Evolutionary conservation across 2,888 invertebrate genomes (phyloP).

Genomic region (Eucriotettix oculatus): DNA sequence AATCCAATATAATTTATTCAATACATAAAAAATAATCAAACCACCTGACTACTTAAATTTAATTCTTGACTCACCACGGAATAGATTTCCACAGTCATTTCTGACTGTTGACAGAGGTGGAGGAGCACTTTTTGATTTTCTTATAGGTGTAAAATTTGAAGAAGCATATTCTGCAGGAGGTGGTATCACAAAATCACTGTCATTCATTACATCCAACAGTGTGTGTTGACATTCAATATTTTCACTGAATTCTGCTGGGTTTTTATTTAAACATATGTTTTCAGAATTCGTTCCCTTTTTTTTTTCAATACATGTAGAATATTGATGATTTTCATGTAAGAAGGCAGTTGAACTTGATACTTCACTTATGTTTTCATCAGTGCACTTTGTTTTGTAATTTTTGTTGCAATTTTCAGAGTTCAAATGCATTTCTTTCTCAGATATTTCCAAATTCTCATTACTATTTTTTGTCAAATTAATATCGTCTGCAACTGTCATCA

Average conservation of each 20-base stretch:
- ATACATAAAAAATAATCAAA: too few relatives aligned
- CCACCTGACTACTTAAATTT: too few relatives aligned
- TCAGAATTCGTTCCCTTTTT: too few relatives aligned
- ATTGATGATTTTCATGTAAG: neutral
- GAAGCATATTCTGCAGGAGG: slow-evolving; percentile 22
- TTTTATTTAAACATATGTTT: neutral
- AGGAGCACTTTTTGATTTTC: slow-evolving; percentile 13
- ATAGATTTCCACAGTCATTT: neutral
- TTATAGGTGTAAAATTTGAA: slow-evolving; percentile 7
- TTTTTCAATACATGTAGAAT: neutral
- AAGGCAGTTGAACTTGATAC: too few relatives aligned
- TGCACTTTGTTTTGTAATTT: neutral
- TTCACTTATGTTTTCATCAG: neutral
- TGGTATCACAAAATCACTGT: slow-evolving; percentile 18
- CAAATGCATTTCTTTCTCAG: neutral
- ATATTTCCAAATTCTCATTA: neutral
- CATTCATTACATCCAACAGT: neutral
- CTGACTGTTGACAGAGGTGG: slow-evolving; percentile 5
- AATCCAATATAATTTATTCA: too few relatives aligned
- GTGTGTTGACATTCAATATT: neutral
- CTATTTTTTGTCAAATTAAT: neutral
- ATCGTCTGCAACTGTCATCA: neutral
- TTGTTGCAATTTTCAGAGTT: neutral
- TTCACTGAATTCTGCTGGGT: neutral
- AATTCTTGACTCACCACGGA: neutral